Evolutionary conservation across 2,888 invertebrate species (phyloP), one percentile per base, ranked within the genome.

Genomic region (Microplitis deprimator): DNA sequence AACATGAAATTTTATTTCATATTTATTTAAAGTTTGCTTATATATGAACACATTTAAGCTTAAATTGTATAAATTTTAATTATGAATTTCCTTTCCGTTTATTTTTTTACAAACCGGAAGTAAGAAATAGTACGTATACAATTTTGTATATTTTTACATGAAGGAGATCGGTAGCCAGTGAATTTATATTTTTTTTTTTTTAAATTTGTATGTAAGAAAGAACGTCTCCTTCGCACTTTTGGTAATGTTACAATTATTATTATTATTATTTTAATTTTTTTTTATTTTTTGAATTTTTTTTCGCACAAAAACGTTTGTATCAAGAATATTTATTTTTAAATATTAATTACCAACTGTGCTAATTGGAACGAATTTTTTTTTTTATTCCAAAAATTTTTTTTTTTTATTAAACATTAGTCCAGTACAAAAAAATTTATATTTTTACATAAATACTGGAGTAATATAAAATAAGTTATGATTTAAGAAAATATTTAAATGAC

Each of bases 11-110:
- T 29, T 29, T 13, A 50, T 13, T 50, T 78, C 73, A 77, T 78
- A 75, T 72, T 84, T 82, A 73, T 41, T 6, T 68, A 10, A 5
- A 41, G 41, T 68, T 10, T 16, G 65, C 76, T 59, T 84, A 84
- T 87, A 86, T 50, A 50, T 89, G 89, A 89, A 89, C 89, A 89
- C 89, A 89, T 89, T 50, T 84, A 87, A 86, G 89, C 88, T 89
- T 89, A 89, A 85, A 89, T 88, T 84, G 87, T 87, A 87, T 87
- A 87, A 88, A 87, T 85, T 82, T 81, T 84, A 83, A 79, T 80
- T 82, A 80, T 83, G 82, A 83, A 82, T 82, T 82, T 80, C 82
- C 38, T 61, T 77, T 65, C 64, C 71, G 76, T 67, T 76, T 60
- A 60, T 71, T 77, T 73, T 74, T 69, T 38, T 65, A 60, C 71